Conservation (phyloP, 2,797 vertebrate genomes). For the Phalloptychus januarius region DNA sequence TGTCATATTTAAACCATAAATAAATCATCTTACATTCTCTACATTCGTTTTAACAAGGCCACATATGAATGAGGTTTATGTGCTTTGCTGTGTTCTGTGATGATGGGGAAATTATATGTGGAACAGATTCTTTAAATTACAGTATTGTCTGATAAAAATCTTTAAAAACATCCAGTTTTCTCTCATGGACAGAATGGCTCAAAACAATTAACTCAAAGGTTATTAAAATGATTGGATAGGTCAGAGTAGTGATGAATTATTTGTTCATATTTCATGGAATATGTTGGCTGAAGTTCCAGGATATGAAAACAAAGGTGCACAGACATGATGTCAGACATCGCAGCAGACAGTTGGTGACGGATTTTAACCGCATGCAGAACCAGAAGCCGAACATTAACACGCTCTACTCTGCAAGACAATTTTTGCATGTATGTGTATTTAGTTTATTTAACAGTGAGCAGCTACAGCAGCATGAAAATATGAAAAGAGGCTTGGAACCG, state of each 20-base stretch:
- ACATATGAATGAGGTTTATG: not conserved
- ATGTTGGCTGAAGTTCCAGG: not conserved
- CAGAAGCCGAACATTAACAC: not conserved
- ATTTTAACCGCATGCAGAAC: not conserved
- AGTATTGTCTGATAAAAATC: not conserved
- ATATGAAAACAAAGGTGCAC: not conserved
- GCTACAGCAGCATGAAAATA: not conserved
- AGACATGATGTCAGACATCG: not conserved
- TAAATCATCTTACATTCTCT: not conserved
- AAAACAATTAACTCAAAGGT: too few species aligned
- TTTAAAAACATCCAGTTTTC: not conserved
- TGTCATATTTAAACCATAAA: not conserved
- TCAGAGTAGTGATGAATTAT: not conserved
- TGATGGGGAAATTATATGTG: not conserved
- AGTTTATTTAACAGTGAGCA: not conserved
- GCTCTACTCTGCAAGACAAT: too few species aligned
- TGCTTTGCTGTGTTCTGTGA: not conserved
- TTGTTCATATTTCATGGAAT: not conserved
- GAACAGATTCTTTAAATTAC: not conserved
- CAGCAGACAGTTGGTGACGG: not conserved
- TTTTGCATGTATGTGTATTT: too few species aligned
- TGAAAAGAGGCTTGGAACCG: not conserved
- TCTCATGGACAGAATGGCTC: too few species aligned
- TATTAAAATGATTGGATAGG: not conserved
- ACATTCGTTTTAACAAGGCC: too few species aligned